Conservation (phyloP, 2,113 vertebrate species). For the Ornithorhynchus anatinus region DNA sequence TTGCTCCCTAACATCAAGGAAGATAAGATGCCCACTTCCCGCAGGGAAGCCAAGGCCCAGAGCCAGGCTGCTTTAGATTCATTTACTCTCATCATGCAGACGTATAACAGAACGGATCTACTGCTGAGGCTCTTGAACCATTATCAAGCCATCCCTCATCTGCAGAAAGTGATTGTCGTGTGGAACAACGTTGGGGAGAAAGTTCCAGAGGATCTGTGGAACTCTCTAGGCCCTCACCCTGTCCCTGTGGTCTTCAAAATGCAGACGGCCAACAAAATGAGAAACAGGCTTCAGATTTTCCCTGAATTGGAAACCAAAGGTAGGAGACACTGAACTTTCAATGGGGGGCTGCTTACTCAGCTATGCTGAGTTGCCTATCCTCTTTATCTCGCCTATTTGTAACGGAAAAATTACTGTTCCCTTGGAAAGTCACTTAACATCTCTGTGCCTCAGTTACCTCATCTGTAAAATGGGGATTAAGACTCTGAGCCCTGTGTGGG, state of each 20-base stretch:
- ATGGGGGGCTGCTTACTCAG: too few species aligned
- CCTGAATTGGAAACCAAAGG: slow-evolving; percentile 87
- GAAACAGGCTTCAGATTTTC: slow-evolving; percentile 89
- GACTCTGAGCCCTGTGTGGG: too few species aligned
- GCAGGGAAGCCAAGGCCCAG: slow-evolving; percentile 60
- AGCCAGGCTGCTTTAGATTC: slow-evolving; percentile 63
- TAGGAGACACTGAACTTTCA: too few species aligned
- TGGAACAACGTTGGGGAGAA: slow-evolving; percentile 92
- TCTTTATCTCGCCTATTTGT: too few species aligned
- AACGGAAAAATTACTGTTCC: too few species aligned
- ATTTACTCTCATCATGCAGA: slow-evolving; percentile 92
- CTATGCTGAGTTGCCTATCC: too few species aligned
- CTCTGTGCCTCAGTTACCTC: too few species aligned
- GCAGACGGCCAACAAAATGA: slow-evolving; percentile 85
- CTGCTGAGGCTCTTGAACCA: slow-evolving; percentile 91
- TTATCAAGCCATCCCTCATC: slow-evolving; percentile 87
- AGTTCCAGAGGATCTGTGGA: slow-evolving; percentile 83
- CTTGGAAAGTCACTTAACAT: too few species aligned
- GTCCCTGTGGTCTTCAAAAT: slow-evolving; percentile 88
- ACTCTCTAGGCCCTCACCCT: slow-evolving; percentile 87
- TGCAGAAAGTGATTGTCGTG: slow-evolving; percentile 86
- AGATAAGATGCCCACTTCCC: slow-evolving; percentile 67
- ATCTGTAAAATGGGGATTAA: too few species aligned
- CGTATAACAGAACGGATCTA: slow-evolving; percentile 90
- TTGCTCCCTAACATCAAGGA: slow-evolving; percentile 78